Base-by-base conservation (phyloP, 1,140 invertebrate genomes). In the Hyles euphorbiae region DNA sequence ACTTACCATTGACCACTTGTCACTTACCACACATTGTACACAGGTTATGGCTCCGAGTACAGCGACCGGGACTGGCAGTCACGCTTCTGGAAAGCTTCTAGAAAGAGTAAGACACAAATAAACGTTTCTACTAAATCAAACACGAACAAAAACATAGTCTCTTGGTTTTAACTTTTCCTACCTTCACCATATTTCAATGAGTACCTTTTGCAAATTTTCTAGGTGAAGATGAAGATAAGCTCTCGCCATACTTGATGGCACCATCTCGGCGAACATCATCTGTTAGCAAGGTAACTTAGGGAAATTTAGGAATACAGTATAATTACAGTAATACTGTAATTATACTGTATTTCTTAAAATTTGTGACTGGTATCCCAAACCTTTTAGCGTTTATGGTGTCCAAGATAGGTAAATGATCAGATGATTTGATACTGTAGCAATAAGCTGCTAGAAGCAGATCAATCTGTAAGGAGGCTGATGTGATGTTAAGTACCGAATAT, bases 41-140 rank as follows among this genome's bases (percentile, higher is more conserved):
- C 64, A 91, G 94, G 94, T 56, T 95, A 95, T 67, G 93, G 93
- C 60, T 95, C 94, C 5, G 94, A 95, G 84, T 89, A 92, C 71
- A 94, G 93, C 65, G 94, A 95, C 58, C 83, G 92, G 56, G 93
- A 94, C 56, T 90, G 83, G 83, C 86, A 86, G 62, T 70, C 83
- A 56, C 88, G 91, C 68, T 90, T 92, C 64, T 93, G 93, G 92
- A 90, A 91, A 69, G 61, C 63, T 46, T 79, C 76, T 4, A 74
- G 74, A 48, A 88, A 86, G 75, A 84, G 86, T 88, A 81, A 80
- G 73, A 51, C 32, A 32, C 5, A 51, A 33, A 33, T 34, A 11
- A 50, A n/a, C 48, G 3, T 45, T 45, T 45, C 7, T 45, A 8
- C 2, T 2, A 45, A 45, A 45, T 22, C 44, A n/a, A n/a, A 1